These are phyloP conservation scores for Drepanosiphum platanoidis DNA, from an alignment of 2,888 invertebrate genomes.

Conservation along the genomic window DNA sequence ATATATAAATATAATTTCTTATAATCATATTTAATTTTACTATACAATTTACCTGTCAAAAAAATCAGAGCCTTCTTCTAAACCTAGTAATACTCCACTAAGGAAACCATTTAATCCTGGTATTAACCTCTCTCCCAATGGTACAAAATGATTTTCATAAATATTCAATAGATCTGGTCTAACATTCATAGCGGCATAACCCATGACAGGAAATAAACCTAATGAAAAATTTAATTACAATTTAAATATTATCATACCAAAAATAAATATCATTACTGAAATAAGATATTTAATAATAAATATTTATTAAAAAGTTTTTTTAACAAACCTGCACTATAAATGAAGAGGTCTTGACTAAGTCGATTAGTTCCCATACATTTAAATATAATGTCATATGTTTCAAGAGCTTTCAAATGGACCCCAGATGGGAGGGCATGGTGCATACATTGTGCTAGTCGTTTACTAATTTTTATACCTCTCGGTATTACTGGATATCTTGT, in stretches of 20 bases:
- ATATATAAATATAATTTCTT: background rate
- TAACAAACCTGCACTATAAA: slow-evolving; percentile 77
- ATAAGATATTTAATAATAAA: background rate
- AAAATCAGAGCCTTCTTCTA: slow-evolving; percentile 86
- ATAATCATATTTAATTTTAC: background rate
- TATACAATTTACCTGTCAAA: slow-evolving; percentile 73
- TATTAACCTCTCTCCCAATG: slow-evolving; percentile 78
- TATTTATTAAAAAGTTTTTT: background rate
- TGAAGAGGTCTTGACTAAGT: slow-evolving; percentile 83
- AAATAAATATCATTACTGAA: background rate
- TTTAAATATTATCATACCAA: background rate
- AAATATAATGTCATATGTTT: slow-evolving; percentile 91
- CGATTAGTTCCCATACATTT: slow-evolving; percentile 85
- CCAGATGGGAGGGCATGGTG: slow-evolving; percentile 91
- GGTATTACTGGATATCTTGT: slow-evolving; percentile 88
- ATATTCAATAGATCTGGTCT: slow-evolving; percentile 82
- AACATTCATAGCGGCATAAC: slow-evolving; percentile 90
- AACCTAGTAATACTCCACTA: slow-evolving; percentile 86
- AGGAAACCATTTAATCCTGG: slow-evolving; percentile 88
- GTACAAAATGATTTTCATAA: slow-evolving; percentile 89
- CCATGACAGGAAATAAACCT: slow-evolving; percentile 88
- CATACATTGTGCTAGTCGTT: slow-evolving; percentile 91
- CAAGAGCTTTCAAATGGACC: slow-evolving; percentile 89
- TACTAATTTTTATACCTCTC: slow-evolving; percentile 85
- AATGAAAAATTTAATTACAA: slow-evolving; percentile 63